phyloP scores from a whole-genome alignment of 2,113 vertebrate species.

The Clarias gariepinus region DNA sequence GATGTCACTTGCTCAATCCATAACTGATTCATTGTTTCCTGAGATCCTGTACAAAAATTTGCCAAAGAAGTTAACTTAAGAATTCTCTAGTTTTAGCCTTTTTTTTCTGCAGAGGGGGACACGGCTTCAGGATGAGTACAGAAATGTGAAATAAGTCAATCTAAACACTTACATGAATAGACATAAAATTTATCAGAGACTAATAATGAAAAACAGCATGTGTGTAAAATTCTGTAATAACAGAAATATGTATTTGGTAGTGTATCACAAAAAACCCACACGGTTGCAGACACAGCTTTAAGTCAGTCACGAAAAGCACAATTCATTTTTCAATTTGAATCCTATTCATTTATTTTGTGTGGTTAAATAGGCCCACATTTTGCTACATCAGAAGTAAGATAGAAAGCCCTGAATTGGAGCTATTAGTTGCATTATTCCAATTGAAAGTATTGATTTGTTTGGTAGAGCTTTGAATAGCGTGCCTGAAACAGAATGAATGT shows the following conservation, averaged over 20 bases:
- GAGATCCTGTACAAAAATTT: no score
- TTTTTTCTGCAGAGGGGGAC: no score
- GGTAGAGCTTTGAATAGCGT: constrained; percentile 48
- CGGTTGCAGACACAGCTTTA: constrained; percentile 19
- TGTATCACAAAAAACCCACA: constrained; percentile 30
- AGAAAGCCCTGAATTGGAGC: constrained; percentile 43
- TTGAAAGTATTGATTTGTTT: constrained; percentile 56
- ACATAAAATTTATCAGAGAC: neutral
- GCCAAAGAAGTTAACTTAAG: no score
- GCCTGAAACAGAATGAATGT: constrained; percentile 36
- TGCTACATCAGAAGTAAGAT: constrained; percentile 43
- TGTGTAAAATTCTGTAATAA: neutral
- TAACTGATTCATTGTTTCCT: no score
- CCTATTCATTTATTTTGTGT: constrained; percentile 51
- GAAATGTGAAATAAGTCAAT: neutral
- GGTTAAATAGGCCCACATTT: constrained; percentile 36
- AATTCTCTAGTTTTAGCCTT: no score
- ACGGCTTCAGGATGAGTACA: no score
- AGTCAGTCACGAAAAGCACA: constrained; percentile 31
- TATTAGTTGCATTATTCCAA: constrained; percentile 51
- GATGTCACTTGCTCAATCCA: no score
- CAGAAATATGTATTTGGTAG: constrained; percentile 32
- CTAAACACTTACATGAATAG: neutral
- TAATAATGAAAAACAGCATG: neutral
- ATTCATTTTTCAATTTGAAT: constrained; percentile 47